Conservation (phyloP, 2,797 vertebrate genomes). For the Rhinophrynus dorsalis region DNA sequence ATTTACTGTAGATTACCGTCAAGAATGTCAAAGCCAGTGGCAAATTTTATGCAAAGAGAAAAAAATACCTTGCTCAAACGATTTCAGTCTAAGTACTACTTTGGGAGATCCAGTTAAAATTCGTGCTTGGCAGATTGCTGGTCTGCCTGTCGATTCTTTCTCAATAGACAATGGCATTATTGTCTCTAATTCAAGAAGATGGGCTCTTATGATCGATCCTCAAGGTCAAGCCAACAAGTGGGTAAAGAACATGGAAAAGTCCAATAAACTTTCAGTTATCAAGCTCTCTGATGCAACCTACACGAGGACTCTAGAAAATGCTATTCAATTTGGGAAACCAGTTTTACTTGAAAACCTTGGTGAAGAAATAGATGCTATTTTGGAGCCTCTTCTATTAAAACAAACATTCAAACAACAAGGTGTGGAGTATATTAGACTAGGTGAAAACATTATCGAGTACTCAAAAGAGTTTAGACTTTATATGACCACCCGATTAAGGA, state of each 20-base stretch:
- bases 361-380: slow-evolving; percentile 87
- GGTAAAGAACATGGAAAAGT: slow-evolving; percentile 93
- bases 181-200: slow-evolving; percentile 87
- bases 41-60: slow-evolving; percentile 75
- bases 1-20: slow-evolving; percentile 86
- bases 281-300: slow-evolving; percentile 86
- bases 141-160: slow-evolving; percentile 88
- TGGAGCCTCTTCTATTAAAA: slow-evolving; percentile 87
- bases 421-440: slow-evolving; percentile 87
- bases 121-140: slow-evolving; percentile 87
- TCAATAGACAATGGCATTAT: slow-evolving; percentile 92
- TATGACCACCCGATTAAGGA: slow-evolving; percentile 88
- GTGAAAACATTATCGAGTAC: slow-evolving; percentile 91
- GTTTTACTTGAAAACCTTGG: slow-evolving; percentile 87
- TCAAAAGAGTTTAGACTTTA: slow-evolving; percentile 86
- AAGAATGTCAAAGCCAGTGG: slow-evolving; percentile 81
- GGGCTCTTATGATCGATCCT: slow-evolving; percentile 93
- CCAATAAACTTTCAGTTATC: slow-evolving; percentile 81
- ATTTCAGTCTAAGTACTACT: slow-evolving; percentile 82
- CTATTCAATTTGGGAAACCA: slow-evolving; percentile 86
- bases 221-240: slow-evolving; percentile 95
- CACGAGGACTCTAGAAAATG: slow-evolving; percentile 81
- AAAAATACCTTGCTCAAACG: slow-evolving; percentile 79
- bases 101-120: slow-evolving; percentile 87
- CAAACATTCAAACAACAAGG: slow-evolving; percentile 92